Evolutionary conservation across 30 jellyfish, hydroid and myxozoan genomes (phyloP).

Genomic region (Chrysaora quinquecirrha): DNA sequence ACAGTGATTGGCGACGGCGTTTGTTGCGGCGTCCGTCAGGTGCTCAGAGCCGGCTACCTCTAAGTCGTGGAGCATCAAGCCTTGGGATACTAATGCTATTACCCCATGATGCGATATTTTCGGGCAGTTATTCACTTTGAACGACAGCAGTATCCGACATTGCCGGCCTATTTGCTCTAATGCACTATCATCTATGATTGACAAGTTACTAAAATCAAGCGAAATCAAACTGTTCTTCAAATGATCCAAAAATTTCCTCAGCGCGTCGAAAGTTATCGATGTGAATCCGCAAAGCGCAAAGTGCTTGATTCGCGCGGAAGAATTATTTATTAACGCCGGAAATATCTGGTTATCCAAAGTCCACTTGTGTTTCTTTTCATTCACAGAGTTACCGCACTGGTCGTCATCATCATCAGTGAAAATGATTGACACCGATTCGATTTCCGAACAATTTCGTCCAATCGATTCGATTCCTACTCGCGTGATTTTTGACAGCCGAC

Average conservation of each 20-base stretch:
- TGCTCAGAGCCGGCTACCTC: slow-evolving; percentile 88
- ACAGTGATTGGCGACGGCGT: slow-evolving; percentile 78
- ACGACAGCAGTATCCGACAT: slow-evolving; percentile 56
- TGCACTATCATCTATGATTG: slow-evolving; percentile 80
- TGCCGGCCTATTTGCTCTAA: slow-evolving; percentile 81
- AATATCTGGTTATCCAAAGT: slow-evolving; percentile 81
- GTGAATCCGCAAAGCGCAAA: slow-evolving; percentile 90
- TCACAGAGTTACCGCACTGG: slow-evolving; percentile 51
- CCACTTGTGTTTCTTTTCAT: slow-evolving; percentile 79
- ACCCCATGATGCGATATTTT: slow-evolving; percentile 82
- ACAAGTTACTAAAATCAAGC: slow-evolving; percentile 76
- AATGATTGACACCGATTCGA: slow-evolving; percentile 83
- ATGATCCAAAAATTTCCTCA: slow-evolving; percentile 79
- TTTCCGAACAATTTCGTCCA: slow-evolving; percentile 90
- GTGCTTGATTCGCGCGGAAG: slow-evolving; percentile 86
- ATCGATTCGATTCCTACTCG: slow-evolving; percentile 97
- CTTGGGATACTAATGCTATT: slow-evolving; percentile 45
- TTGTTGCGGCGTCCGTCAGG: slow-evolving; percentile 73
- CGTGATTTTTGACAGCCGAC: slow-evolving; percentile 83
- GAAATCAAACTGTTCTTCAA: slow-evolving; percentile 74
- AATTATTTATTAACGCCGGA: slow-evolving; percentile 90
- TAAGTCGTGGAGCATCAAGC: slow-evolving; percentile 60
- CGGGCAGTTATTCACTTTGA: slow-evolving; percentile 80
- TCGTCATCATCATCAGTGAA: slow-evolving; percentile 75
- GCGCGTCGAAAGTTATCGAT: slow-evolving; percentile 76